These are phyloP conservation scores for Platichthys stellatus DNA, from an alignment of 2,113 vertebrate species.

Conservation along the genomic window DNA sequence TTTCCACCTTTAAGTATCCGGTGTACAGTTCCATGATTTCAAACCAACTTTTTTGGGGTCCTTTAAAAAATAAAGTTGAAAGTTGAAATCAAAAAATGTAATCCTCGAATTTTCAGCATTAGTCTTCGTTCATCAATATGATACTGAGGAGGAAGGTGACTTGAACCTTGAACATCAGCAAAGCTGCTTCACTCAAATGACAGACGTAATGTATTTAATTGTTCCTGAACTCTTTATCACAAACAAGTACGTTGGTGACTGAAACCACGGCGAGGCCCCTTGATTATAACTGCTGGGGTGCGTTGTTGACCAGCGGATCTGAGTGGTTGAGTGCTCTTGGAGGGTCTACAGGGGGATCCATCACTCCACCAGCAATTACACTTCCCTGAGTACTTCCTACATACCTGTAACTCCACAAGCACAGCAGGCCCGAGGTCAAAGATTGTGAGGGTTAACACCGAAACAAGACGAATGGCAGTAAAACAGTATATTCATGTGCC, in stretches of 20 bases:
- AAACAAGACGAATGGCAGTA: constrained; percentile 51
- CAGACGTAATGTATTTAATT: constrained; percentile 15
- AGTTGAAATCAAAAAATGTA: not conserved
- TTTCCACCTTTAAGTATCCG: too few species aligned
- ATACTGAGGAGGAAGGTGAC: not conserved
- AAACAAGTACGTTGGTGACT: constrained; percentile 28
- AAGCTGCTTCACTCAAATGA: constrained; percentile 2
- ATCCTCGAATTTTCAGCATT: not conserved
- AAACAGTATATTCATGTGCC: constrained; percentile 31
- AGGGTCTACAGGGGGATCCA: constrained; percentile 63
- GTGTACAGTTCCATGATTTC: not conserved
- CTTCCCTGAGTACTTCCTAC: constrained; percentile 53
- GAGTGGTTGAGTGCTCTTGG: constrained; percentile 45
- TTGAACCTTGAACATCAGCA: constrained; percentile 1
- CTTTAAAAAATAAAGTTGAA: too few species aligned
- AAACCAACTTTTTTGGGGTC: not conserved
- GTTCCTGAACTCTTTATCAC: constrained; percentile 33
- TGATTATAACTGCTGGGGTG: constrained; percentile 39
- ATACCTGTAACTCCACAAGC: constrained; percentile 50
- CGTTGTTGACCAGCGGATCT: constrained; percentile 44
- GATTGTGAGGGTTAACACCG: constrained; percentile 41
- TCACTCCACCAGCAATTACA: constrained; percentile 65
- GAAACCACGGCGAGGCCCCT: constrained; percentile 3
- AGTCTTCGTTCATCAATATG: not conserved
- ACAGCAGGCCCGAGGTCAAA: constrained; percentile 53